phyloP scores from a whole-genome alignment of 1,140 invertebrate species.

The Drosophila sproati region DNA sequence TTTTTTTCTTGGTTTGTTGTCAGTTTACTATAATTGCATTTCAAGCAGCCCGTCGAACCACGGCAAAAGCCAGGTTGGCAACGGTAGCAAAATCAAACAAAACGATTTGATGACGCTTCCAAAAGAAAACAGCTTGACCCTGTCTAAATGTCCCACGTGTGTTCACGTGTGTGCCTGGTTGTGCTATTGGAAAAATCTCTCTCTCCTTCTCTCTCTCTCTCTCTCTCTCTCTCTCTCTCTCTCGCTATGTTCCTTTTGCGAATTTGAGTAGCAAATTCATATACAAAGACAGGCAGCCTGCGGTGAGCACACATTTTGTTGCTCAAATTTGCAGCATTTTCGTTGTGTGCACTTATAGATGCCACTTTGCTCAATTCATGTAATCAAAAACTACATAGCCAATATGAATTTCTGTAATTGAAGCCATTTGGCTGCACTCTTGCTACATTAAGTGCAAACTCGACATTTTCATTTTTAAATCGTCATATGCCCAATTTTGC shows the following conservation, averaged over 20 bases:
- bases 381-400: conserved; percentile 3
- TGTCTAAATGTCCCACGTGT: background rate
- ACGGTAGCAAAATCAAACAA: conserved; percentile 21
- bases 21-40: conserved; percentile 59
- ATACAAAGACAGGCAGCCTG: background rate
- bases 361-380: conserved; percentile 3
- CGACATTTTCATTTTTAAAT: too few species aligned
- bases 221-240: background rate
- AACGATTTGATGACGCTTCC: conserved; percentile 45
- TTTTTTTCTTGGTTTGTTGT: conserved; percentile 40
- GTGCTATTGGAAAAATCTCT: conserved; percentile 21
- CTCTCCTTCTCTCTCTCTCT: background rate
- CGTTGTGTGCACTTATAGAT: conserved; percentile 22
- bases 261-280: conserved; percentile 22
- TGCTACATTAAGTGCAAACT: background rate
- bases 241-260: conserved; percentile 30
- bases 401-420: conserved; percentile 12
- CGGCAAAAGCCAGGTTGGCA: conserved; percentile 28
- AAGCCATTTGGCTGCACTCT: background rate
- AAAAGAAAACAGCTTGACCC: conserved; percentile 14
- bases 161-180: background rate
- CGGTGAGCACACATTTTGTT: conserved; percentile 35
- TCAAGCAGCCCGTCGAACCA: conserved; percentile 12
- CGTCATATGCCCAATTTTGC: too few species aligned
- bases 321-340: conserved; percentile 47